Evolutionary conservation across 2,797 vertebrate species (phyloP).

Genomic region (Antennarius maculatus): DNA sequence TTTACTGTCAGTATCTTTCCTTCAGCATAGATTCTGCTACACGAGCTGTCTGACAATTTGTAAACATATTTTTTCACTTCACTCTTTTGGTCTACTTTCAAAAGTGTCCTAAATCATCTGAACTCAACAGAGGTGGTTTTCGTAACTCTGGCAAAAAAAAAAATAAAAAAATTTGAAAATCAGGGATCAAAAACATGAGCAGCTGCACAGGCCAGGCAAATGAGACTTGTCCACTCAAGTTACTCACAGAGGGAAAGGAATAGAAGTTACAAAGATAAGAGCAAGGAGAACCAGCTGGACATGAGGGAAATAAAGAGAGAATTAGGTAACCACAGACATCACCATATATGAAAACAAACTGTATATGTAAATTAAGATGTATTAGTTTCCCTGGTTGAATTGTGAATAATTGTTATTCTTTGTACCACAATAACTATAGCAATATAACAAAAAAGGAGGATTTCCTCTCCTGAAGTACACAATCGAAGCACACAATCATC

Average conservation of each 20-base stretch:
- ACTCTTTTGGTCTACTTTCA: constrained; percentile 67
- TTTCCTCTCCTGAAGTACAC: neutral
- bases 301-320: constrained; percentile 88
- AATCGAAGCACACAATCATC: neutral
- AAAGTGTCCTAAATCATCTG: constrained; percentile 50
- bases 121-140: constrained; percentile 44
- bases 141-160: constrained; percentile 65
- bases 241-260: constrained; percentile 98
- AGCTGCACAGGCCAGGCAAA: constrained; percentile 82
- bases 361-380: constrained; percentile 2
- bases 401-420: no score
- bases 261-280: constrained; percentile 96
- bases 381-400: neutral
- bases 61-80: constrained; percentile 18
- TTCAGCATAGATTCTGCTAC: neutral
- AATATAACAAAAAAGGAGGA: no score
- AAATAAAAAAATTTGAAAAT: constrained; percentile 54
- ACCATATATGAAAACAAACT: constrained; percentile 40
- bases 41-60: neutral
- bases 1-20: neutral
- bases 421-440: no score
- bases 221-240: constrained; percentile 73
- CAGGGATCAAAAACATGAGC: constrained; percentile 71
- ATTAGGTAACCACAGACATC: constrained; percentile 70
- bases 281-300: constrained; percentile 93